These are phyloP conservation scores for Clavelina lepadiformis DNA, from an alignment of 23 tunicate species.

Conservation along the genomic window DNA sequence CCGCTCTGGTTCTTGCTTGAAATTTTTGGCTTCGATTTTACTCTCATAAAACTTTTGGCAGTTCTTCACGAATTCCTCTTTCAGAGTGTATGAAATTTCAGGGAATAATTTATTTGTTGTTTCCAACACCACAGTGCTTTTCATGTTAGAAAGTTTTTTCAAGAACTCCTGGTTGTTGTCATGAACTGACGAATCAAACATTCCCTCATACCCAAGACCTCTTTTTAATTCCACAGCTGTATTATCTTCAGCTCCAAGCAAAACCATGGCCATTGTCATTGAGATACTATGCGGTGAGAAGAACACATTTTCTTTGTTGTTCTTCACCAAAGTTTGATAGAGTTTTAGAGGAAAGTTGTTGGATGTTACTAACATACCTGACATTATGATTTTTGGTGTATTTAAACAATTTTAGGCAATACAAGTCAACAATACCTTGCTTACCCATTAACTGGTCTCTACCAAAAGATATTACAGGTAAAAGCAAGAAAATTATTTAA, in stretches of 20 bases:
- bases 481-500: no score
- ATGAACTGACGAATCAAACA: neutral
- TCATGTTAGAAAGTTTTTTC: neutral
- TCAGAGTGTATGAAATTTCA: conserved; percentile 24
- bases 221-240: conserved; percentile 22
- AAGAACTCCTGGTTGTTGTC: neutral
- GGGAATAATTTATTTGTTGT: conserved; percentile 55
- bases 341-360: conserved; percentile 9
- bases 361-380: no score
- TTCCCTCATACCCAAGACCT: conserved; percentile 4
- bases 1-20: conserved; percentile 19
- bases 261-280: conserved; percentile 28
- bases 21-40: conserved; percentile 23
- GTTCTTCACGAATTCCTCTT: conserved; percentile 17
- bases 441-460: no score
- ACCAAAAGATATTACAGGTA: no score
- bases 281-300: conserved; percentile 60
- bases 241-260: conserved; percentile 32
- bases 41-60: conserved; percentile 19
- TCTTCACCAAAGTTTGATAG: conserved; percentile 8
- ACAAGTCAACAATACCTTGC: no score
- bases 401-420: no score
- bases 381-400: no score
- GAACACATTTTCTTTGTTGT: conserved; percentile 15
- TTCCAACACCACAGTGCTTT: conserved; percentile 6